These are phyloP conservation scores for Germaria angustata DNA, from an alignment of 2,888 invertebrate genomes.

Conservation along the genomic window DNA sequence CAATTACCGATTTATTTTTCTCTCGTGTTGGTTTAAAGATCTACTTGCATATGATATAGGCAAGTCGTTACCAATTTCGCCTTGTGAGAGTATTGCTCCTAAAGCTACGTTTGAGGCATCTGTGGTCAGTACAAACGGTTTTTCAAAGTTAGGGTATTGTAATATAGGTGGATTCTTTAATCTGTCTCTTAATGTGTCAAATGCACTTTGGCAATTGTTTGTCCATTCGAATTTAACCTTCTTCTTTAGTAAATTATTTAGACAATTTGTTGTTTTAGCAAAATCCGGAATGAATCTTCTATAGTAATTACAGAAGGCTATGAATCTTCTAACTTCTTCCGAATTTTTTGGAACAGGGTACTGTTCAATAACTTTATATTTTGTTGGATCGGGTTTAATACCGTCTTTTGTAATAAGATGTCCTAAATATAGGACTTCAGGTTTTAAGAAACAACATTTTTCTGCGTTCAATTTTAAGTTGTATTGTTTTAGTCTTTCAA, in stretches of 20 bases:
- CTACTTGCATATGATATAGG: no score
- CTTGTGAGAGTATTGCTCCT: no score
- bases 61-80: no score
- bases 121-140: no score
- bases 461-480: neutral
- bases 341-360: neutral
- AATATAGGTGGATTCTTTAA: no score
- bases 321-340: neutral
- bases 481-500: no score
- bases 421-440: neutral
- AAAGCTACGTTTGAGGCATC: no score
- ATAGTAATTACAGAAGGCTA: no score
- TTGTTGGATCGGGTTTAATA: conserved; percentile 9
- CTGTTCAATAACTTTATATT: conserved; percentile 1
- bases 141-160: no score
- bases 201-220: neutral
- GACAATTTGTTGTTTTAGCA: neutral
- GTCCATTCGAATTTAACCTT: neutral
- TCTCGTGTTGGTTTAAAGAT: no score
- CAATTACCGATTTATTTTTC: no score
- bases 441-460: conserved; percentile 19
- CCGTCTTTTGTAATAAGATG: conserved; percentile 17
- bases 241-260: neutral
- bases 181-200: neutral
- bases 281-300: neutral